Conservation (phyloP, 2,888 invertebrate species). For the Pachymerium ferrugineum region DNA sequence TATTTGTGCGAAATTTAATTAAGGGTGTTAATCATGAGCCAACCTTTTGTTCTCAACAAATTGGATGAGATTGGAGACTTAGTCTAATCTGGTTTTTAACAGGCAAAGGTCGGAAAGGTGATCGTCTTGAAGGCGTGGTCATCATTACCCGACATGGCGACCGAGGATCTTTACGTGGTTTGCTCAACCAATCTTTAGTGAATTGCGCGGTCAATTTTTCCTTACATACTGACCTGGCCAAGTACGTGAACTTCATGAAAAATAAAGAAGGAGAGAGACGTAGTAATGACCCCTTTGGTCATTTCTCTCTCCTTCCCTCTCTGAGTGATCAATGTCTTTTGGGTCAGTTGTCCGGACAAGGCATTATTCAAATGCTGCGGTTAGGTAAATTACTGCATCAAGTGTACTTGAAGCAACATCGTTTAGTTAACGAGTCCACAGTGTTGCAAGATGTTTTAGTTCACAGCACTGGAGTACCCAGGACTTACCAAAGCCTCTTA, state of each 20-base stretch:
- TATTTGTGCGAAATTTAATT: too few species aligned
- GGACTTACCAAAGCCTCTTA: slow-evolving; percentile 86
- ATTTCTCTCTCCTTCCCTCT: slow-evolving; percentile 69
- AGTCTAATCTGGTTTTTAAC: neutral
- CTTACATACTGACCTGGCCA: slow-evolving; percentile 48
- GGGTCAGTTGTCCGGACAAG: slow-evolving; percentile 75
- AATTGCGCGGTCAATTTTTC: slow-evolving; percentile 67
- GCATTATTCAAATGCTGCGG: slow-evolving; percentile 73
- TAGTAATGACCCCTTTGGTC: slow-evolving; percentile 62
- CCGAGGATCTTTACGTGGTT: slow-evolving; percentile 76
- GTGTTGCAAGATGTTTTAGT: slow-evolving; percentile 53
- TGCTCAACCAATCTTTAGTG: slow-evolving; percentile 68
- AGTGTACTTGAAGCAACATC: slow-evolving; percentile 44
- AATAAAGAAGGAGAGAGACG: slow-evolving; percentile 32
- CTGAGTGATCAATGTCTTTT: slow-evolving; percentile 64
- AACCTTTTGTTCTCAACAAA: neutral
- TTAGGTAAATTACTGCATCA: slow-evolving; percentile 62
- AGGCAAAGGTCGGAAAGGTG: slow-evolving; percentile 20
- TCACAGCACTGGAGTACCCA: slow-evolving; percentile 74
- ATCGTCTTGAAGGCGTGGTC: slow-evolving; percentile 60
- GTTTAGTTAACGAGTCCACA: slow-evolving; percentile 43
- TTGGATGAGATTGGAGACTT: neutral
- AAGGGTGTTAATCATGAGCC: too few species aligned
- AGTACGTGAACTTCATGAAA: slow-evolving; percentile 36
- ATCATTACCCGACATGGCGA: slow-evolving; percentile 82